Base-by-base conservation (phyloP, 1,140 invertebrate species). In the Zophobas atratus region DNA sequence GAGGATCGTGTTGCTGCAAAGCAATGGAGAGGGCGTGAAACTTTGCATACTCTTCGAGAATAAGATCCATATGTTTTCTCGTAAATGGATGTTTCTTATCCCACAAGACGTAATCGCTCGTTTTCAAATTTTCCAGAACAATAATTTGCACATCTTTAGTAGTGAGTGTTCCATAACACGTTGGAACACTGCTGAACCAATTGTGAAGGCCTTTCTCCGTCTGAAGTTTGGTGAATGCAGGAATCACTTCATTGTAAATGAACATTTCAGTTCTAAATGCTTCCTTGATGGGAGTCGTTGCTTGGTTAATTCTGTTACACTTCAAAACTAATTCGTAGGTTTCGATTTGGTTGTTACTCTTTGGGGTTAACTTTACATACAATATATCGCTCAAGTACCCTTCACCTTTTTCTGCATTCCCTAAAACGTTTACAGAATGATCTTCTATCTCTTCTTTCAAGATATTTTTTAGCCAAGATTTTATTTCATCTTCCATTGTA, bases 41-140 rank as follows among this genome's bases (percentile, higher is more conserved):
- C 55, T 85, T 87, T 3, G 86, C 90, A 79, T 91, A 86, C 32
- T 85, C 86, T 72, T 86, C 82, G 33, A 91, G 84, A 0, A 88
- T 84, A 1, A 87, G 56, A 5, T 80, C 82, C 3, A 89, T 82
- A 77, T 90, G 88, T 0, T 88, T 84, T 20, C 86, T 70, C 2
- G 87, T 83, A 20, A 20, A 20, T 20, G 20, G 20, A 20, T 20
- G 20, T 20, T 20, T 20, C 51, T 88, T 86, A 78, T 90, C 84
- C 55, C 86, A 83, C 77, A 91, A 84, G 8, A 63, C 48, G 78
- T 86, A 91, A 0, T 87, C 87, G 2, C 73, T 43, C 0, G 78
- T 53, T 55, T 85, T 83, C 20, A 92, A 80, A 83, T 92, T 90
- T 81, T 91, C 87, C 67, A 92, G 81, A 39, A 91, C 81, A 2